Percentiles rank a stretch among this genome's conserved stretches.
phyloP scores from a whole-genome alignment of 37 sponge, comb jelly and placozoan genomes.

The Hexactinellida sp. region DNA sequence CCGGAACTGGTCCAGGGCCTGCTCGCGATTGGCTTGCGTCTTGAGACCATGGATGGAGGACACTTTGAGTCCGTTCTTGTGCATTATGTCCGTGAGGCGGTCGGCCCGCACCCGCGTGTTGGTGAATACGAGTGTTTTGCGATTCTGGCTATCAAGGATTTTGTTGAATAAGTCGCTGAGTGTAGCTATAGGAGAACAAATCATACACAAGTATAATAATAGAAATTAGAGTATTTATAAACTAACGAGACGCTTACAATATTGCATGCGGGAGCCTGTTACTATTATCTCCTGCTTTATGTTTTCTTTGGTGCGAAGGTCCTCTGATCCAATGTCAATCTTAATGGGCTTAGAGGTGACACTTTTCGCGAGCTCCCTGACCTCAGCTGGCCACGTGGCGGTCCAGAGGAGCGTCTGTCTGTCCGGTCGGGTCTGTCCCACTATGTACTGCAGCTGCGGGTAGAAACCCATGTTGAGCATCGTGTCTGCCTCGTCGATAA shows the following conservation, averaged over 20 bases:
- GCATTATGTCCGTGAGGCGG: not conserved
- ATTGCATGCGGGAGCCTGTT: not conserved
- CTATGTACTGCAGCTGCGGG: not conserved
- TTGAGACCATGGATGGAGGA: not conserved
- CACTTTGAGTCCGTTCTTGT: not conserved
- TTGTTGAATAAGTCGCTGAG: not conserved
- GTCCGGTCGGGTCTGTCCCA: not conserved
- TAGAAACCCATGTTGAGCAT: slow-evolving; percentile 9
- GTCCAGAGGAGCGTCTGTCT: slow-evolving; percentile 7
- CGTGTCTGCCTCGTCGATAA: not conserved
- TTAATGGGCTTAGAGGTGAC: slow-evolving; percentile 5
- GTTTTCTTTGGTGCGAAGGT: not conserved
- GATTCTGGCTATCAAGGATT: not conserved
- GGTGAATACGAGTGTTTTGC: not conserved
- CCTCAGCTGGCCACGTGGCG: not conserved
- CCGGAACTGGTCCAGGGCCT: not conserved
- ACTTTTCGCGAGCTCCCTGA: not conserved
- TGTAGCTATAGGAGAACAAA: not conserved
- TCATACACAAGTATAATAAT: not conserved
- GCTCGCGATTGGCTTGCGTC: not conserved
- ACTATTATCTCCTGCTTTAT: not conserved
- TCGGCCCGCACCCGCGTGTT: not conserved
- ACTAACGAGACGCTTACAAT: not conserved
- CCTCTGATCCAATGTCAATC: not conserved
- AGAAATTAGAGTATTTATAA: not conserved